Evolutionary conservation across 2,888 invertebrate genomes (phyloP), one percentile per base, ranked within the genome.

Genomic region (Dynastes hyllus): DNA sequence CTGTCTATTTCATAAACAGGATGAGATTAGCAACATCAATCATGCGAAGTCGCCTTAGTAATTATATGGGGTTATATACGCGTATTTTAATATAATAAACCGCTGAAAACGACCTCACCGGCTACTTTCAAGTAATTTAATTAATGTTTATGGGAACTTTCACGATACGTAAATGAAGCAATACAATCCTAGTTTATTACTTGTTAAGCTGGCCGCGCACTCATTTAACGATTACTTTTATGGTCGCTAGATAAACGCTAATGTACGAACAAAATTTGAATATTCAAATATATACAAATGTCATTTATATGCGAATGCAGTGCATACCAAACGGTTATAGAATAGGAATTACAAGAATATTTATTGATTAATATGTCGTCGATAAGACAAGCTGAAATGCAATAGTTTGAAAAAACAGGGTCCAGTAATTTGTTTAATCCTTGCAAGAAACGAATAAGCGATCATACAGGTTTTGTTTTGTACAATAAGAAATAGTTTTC

Each of bases 221-320:
- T 71, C 71, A 55, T 32, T 71, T 71, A 55, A 53, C 51, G 50
- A 69, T 29, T 69, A 53, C 51, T 69, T 22, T 69, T 69, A 69
- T 69, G 22, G 29, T 22, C 29, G 27, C 27, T 3, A 50, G 69
- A 69, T 69, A 69, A 69, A 69, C 13, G 69, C 50, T 67, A 45
- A 67, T 67, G 67, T 50, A 67, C 51, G 69, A 22, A 69, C 50
- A 45, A 51, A 69, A 69, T 69, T 69, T 69, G 69, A 69, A 69
- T 53, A 69, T 69, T 69, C 69, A 69, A 69, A 63, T 69, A 29
- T 29, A 51, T 29, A 51, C 29, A 51, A 69, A 69, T 69, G 51
- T 69, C 27, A 29, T 69, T 69, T 51, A 51, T 69, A 22, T 69
- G 69, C 69, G 45, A 16, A 69, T 27, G 5, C 27, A 16, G 29